Conservation (phyloP, 2,888 invertebrate species). For the Watsonalla cultraria region DNA sequence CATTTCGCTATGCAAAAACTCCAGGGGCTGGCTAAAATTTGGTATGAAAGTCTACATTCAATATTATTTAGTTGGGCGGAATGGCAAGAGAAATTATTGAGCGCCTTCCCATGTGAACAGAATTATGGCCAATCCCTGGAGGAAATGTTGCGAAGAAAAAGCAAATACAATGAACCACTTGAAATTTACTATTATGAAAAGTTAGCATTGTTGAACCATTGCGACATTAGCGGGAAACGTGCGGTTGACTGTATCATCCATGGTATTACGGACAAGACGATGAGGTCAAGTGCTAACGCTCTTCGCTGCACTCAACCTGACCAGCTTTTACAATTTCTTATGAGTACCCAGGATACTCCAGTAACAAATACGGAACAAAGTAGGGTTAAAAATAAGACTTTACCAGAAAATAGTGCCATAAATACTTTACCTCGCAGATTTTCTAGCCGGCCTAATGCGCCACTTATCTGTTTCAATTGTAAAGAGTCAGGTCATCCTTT, state of each 20-base stretch:
- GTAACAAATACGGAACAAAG: neutral
- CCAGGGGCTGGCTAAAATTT: slow-evolving; percentile 18
- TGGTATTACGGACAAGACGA: slow-evolving; percentile 10
- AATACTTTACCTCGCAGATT: neutral
- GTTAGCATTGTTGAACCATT: slow-evolving; percentile 9
- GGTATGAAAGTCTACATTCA: slow-evolving; percentile 14
- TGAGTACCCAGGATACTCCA: neutral
- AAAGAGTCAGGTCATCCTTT: slow-evolving; percentile 3
- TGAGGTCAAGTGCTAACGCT: slow-evolving; percentile 7
- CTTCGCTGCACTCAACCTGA: neutral
- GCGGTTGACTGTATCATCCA: slow-evolving; percentile 15
- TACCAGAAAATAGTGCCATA: neutral
- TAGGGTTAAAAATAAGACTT: neutral
- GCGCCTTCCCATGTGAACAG: slow-evolving; percentile 10
- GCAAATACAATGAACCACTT: slow-evolving; percentile 7
- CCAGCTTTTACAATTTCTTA: neutral
- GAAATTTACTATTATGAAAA: slow-evolving; percentile 13
- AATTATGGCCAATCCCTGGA: slow-evolving; percentile 8
- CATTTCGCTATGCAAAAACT: slow-evolving; percentile 3
- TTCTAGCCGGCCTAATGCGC: neutral
- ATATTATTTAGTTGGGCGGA: slow-evolving; percentile 14
- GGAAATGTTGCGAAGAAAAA: slow-evolving; percentile 13
- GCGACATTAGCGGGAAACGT: slow-evolving; percentile 11
- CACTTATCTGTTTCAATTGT: slow-evolving; percentile 5
- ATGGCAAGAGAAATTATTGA: slow-evolving; percentile 18